Conservation (phyloP, 30 jellyfish, hydroid and myxozoan genomes). For the Pelagia noctiluca region DNA sequence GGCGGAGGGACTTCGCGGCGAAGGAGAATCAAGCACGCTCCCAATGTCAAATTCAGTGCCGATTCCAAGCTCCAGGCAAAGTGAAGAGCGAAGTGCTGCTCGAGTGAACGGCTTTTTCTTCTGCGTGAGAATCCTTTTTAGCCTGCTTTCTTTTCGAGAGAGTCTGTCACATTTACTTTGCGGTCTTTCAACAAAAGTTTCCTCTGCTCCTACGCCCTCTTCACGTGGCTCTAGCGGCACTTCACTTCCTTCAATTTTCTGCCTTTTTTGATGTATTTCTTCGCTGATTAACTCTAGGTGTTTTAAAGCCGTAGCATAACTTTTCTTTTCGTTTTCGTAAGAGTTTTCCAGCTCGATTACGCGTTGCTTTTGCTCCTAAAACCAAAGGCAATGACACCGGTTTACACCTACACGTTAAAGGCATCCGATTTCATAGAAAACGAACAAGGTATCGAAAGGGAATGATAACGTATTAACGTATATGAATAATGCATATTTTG, state of each 20-base stretch:
- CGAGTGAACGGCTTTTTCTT: constrained; percentile 65
- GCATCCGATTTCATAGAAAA: too few species aligned
- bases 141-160: constrained; percentile 65
- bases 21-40: constrained; percentile 60
- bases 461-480: too few species aligned
- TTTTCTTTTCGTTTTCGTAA: constrained; percentile 73
- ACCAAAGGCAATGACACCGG: not conserved
- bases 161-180: constrained; percentile 44
- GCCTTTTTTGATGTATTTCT: constrained; percentile 90
- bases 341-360: constrained; percentile 78
- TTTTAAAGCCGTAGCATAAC: constrained; percentile 77
- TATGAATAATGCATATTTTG: not conserved
- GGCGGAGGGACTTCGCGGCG: constrained; percentile 87
- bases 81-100: constrained; percentile 73
- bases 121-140: constrained; percentile 44
- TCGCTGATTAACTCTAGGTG: constrained; percentile 90
- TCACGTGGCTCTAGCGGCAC: constrained; percentile 72
- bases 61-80: constrained; percentile 83
- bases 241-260: constrained; percentile 4
- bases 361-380: constrained; percentile 82
- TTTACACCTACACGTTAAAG: not conserved
- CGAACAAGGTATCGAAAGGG: not conserved
- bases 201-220: constrained; percentile 94
- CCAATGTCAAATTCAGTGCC: constrained; percentile 91
- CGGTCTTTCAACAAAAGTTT: constrained; percentile 27